Evolutionary conservation across 2,888 invertebrate genomes (phyloP).

Genomic region (Fragum fragum): DNA sequence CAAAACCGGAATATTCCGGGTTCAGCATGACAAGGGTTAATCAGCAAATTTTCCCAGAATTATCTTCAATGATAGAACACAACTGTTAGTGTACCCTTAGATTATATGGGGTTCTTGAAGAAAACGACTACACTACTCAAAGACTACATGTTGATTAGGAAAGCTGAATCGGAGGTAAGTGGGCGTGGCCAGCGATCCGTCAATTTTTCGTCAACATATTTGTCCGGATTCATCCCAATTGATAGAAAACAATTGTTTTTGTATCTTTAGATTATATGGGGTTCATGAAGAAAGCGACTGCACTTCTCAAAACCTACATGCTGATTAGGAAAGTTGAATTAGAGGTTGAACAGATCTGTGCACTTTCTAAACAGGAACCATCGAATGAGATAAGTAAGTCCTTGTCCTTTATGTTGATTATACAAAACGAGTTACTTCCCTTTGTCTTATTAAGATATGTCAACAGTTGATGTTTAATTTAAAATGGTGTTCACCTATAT

Average conservation of each 20-base stretch:
- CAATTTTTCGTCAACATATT: too few species aligned
- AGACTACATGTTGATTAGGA: conserved; percentile 74
- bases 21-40: too few species aligned
- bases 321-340: conserved; percentile 78
- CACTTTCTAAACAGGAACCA: conserved; percentile 66
- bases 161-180: conserved; percentile 81
- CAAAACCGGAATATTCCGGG: too few species aligned
- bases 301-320: conserved; percentile 76
- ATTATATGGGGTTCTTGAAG: conserved; percentile 82
- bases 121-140: conserved; percentile 78
- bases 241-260: neutral
- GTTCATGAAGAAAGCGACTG: conserved; percentile 81
- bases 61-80: too few species aligned
- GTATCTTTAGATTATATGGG: conserved; percentile 78
- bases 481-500: too few species aligned
- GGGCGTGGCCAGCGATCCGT: too few species aligned
- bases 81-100: conserved; percentile 57
- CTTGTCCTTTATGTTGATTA: too few species aligned
- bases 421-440: neutral
- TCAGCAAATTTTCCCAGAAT: too few species aligned
- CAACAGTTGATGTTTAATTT: too few species aligned
- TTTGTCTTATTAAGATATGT: too few species aligned
- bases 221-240: too few species aligned
- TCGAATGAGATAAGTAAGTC: conserved; percentile 72
- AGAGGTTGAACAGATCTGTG: conserved; percentile 75